Evolutionary conservation across 1,140 invertebrate genomes (phyloP).

Genomic region (Lordiphosa clarofinis): DNA sequence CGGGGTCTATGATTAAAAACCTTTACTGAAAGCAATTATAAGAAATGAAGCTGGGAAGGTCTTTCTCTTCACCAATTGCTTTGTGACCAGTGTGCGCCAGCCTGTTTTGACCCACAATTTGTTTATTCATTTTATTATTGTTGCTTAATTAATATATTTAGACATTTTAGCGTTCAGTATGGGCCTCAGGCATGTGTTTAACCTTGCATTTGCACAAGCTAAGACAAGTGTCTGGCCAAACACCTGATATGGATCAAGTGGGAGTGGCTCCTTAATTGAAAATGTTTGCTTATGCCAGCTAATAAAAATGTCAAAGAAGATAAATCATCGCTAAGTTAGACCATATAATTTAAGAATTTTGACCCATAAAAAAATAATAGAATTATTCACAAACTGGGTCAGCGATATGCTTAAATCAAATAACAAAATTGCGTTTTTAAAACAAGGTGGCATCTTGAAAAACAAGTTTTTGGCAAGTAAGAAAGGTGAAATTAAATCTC

Average conservation of each 20-base stretch:
- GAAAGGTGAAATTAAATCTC: too few relatives aligned
- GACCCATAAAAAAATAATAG: too few relatives aligned
- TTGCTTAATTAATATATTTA: conserved; percentile 73
- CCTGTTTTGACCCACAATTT: conserved; percentile 12
- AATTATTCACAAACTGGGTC: not conserved
- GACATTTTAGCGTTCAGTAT: conserved; percentile 60
- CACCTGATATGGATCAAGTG: conserved; percentile 66
- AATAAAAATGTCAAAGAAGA: too few relatives aligned
- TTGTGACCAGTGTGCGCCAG: conserved; percentile 30
- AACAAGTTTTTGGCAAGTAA: too few relatives aligned
- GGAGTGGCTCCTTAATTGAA: conserved; percentile 65
- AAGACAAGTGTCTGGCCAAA: conserved; percentile 10
- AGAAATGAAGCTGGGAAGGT: conserved; percentile 5
- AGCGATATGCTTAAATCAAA: not conserved
- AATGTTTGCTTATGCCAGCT: conserved; percentile 30
- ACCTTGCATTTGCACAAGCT: conserved; percentile 36
- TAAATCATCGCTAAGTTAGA: too few relatives aligned
- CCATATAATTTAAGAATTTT: too few relatives aligned
- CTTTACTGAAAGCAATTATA: not conserved
- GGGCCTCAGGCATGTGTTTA: conserved; percentile 38
- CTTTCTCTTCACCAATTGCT: conserved; percentile 3
- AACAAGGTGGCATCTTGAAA: not conserved
- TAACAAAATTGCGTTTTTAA: not conserved
- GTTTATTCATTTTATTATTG: conserved; percentile 45
- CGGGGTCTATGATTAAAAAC: too few relatives aligned